Percentiles rank a stretch among this genome's conserved stretches.
Evolutionary conservation across 2,888 invertebrate genomes (phyloP).

Genomic region (Nineta flava): DNA sequence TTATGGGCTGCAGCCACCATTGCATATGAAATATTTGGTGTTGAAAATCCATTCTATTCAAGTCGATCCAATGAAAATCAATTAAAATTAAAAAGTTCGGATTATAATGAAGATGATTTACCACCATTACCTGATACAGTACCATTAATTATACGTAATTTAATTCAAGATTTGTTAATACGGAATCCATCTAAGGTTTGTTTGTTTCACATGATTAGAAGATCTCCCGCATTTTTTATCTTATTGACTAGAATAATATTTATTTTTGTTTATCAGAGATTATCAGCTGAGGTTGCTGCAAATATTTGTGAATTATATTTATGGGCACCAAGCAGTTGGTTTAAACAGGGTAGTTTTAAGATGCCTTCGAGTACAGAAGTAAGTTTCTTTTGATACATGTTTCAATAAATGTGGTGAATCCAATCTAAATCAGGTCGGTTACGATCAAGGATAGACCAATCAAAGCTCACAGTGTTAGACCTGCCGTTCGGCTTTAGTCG

Average conservation of each 20-base stretch:
- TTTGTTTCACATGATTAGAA: conserved; percentile 6
- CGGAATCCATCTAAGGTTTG: conserved; percentile 42
- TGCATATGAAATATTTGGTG: conserved; percentile 71
- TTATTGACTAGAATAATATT: neutral
- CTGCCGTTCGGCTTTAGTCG: too few species aligned
- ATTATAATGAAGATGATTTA: conserved; percentile 45
- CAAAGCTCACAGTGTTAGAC: too few species aligned
- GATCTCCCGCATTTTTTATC: neutral
- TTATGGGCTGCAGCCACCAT: conserved; percentile 75
- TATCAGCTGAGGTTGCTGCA: conserved; percentile 53
- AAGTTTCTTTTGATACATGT: conserved; percentile 4
- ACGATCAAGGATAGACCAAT: too few species aligned
- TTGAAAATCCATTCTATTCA: conserved; percentile 55
- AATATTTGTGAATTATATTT: conserved; percentile 56
- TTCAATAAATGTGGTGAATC: too few species aligned
- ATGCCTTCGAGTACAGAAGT: conserved; percentile 48
- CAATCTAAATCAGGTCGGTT: too few species aligned
- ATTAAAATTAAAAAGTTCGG: conserved; percentile 33
- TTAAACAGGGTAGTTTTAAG: conserved; percentile 29
- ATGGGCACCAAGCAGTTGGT: conserved; percentile 60
- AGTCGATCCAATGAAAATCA: conserved; percentile 11
- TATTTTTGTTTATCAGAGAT: conserved; percentile 21
- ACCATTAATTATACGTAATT: conserved; percentile 36
- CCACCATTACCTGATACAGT: conserved; percentile 40
- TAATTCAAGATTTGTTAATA: conserved; percentile 44